A percentile compares a stretch with the other conserved stretches of the same genome.
Conservation (phyloP, 2,113 vertebrate genomes). For the Rissa tridactyla region DNA sequence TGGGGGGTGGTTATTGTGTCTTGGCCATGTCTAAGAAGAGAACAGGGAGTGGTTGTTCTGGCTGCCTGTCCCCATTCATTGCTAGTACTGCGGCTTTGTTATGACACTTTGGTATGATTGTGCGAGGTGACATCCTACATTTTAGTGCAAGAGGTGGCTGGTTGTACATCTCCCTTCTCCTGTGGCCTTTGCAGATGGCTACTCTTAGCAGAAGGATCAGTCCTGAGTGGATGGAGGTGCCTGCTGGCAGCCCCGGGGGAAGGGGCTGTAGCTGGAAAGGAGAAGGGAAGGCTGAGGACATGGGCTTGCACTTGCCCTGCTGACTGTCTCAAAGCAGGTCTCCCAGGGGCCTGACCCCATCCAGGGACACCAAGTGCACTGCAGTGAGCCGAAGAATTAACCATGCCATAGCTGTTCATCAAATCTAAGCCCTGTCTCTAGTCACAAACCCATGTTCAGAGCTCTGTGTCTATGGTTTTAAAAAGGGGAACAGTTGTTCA, state of each 20-base stretch:
- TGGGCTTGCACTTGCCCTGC: not conserved
- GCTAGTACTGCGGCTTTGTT: not conserved
- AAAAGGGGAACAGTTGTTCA: not conserved
- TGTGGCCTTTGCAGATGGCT: not conserved
- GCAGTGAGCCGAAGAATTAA: not conserved
- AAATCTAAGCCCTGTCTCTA: not conserved
- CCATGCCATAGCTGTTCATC: not conserved
- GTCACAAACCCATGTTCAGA: not conserved
- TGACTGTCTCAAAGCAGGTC: not conserved
- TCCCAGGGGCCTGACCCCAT: fast-evolving
- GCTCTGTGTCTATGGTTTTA: not conserved
- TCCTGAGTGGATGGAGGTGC: not conserved
- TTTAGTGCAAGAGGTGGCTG: not conserved
- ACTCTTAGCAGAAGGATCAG: not conserved
- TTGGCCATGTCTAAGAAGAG: not conserved
- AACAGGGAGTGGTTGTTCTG: not conserved
- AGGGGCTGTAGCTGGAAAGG: not conserved
- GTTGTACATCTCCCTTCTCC: not conserved
- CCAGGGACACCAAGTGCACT: not conserved
- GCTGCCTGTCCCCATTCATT: not conserved
- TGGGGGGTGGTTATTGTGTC: not conserved
- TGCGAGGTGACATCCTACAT: not conserved
- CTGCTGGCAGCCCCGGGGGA: not conserved
- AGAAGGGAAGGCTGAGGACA: not conserved
- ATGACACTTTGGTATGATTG: not conserved